Evolutionary conservation across 2,797 vertebrate genomes (phyloP), one percentile per base, ranked within the genome.

Genomic region (Sylvilagus floridanus): DNA sequence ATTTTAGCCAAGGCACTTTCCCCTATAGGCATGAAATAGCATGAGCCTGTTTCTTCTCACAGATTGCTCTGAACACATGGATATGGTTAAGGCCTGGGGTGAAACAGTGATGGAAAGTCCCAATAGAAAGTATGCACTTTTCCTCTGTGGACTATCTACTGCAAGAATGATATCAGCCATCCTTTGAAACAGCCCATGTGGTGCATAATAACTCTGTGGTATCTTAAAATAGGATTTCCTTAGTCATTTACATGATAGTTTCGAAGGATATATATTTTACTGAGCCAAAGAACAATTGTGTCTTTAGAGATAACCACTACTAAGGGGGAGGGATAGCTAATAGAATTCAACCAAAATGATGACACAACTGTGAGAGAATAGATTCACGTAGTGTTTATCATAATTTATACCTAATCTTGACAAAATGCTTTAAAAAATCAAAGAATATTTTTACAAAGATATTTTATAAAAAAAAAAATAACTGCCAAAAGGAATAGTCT

Each of bases 141-240:
- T 95, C 52, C 84, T 68, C 42, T 93, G 71, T 90, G 81, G 78
- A 89, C 87, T 37, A 87, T 92, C 78, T 95, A 54, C 69, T 90
- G 85, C 62, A 88, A 88, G 71, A 85, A 52, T 89, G n/a, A 89
- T 91, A 90, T 95, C 71, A 87, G n/a, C 50, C 7, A 7, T 57
- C 47, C 79, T 96, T 95, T 87, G 88, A 97, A 89, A 97, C 21
- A 95, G 54, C 86, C 65, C 88, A 94, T 30, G 88, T 87, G 95
- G 32, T 57, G n/a, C 9, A 76, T 77, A 85, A 26, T 21, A 96
- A 52, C 8, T 14, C 73, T 79, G 3, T 35, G 68, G 66, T 91
- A 57, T 95, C 95, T 94, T 90, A 95, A 21, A 62, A 75, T 50
- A 35, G 77, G 62, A 95, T 96, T 81, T 84, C 12, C 95, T 93